A percentile compares a stretch with the other conserved stretches of the same genome.
These are phyloP conservation scores for Xenopus laevis DNA, from an alignment of 2,113 vertebrate genomes.

Conservation along the genomic window DNA sequence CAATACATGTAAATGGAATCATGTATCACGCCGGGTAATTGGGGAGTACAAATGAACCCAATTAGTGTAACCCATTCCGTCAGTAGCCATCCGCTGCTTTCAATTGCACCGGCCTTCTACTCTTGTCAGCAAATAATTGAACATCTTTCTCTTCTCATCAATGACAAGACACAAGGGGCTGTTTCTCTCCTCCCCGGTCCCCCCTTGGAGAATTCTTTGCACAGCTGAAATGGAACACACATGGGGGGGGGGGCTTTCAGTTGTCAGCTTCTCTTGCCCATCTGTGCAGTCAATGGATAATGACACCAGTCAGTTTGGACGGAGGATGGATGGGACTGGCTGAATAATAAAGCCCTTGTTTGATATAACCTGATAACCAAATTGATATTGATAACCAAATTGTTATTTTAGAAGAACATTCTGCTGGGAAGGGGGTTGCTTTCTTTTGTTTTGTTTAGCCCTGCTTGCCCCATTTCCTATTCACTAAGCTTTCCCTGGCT, in stretches of 20 bases:
- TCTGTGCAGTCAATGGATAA: conserved; percentile 37
- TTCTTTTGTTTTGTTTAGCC: no score
- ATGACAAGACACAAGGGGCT: conserved; percentile 47
- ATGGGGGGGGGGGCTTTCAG: conserved; percentile 1
- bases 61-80: conserved; percentile 42
- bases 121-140: conserved; percentile 51
- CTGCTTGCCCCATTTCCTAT: no score
- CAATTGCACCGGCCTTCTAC: conserved; percentile 51
- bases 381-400: no score
- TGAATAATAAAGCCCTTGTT: not conserved
- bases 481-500: no score
- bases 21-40: not conserved
- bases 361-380: not conserved
- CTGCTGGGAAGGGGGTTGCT: no score
- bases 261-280: conserved; percentile 24
- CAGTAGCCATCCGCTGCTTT: conserved; percentile 50
- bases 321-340: not conserved
- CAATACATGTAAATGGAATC: not conserved
- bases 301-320: conserved; percentile 6
- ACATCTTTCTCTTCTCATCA: conserved; percentile 56
- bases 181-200: conserved; percentile 46
- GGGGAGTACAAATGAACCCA: conserved; percentile 3
- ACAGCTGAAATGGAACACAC: conserved; percentile 26
- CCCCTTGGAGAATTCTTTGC: conserved; percentile 42
- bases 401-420: no score